These are phyloP conservation scores for Torymus auratus DNA, from an alignment of 2,888 invertebrate species.

Conservation along the genomic window DNA sequence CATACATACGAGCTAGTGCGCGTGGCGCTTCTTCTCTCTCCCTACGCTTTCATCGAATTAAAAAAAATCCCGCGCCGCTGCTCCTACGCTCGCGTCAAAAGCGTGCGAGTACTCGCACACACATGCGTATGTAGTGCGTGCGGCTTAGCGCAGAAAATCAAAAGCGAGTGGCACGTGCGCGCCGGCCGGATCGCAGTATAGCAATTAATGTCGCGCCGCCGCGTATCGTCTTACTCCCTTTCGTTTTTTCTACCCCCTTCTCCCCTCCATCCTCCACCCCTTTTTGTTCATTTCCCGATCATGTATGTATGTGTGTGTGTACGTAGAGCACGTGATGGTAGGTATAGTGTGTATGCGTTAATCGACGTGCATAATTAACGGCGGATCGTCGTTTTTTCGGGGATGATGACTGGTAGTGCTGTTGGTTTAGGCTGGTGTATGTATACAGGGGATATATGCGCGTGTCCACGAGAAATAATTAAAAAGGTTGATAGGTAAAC, in stretches of 20 bases:
- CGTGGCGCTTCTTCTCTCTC: too few relatives aligned
- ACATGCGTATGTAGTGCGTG: too few relatives aligned
- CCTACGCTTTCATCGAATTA: conserved; percentile 23
- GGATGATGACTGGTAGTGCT: too few relatives aligned
- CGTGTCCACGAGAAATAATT: too few relatives aligned
- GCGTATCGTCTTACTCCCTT: conserved; percentile 36
- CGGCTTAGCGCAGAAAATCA: conserved; percentile 31
- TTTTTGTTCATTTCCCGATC: conserved; percentile 5
- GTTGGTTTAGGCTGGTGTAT: too few relatives aligned
- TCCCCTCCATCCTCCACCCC: not conserved
- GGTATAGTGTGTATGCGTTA: not conserved
- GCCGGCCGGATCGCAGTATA: conserved; percentile 14
- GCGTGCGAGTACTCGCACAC: too few relatives aligned
- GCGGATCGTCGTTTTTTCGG: not conserved
- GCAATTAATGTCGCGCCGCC: conserved; percentile 42
- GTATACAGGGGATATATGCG: too few relatives aligned
- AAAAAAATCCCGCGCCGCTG: conserved; percentile 8
- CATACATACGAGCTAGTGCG: too few relatives aligned
- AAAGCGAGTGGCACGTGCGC: conserved; percentile 14
- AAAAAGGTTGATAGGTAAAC: too few relatives aligned
- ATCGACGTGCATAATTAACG: conserved; percentile 11
- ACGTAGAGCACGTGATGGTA: too few relatives aligned
- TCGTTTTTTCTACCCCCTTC: not conserved
- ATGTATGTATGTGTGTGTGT: too few relatives aligned
- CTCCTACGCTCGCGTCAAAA: not conserved